These are phyloP conservation scores for Nixonia krombeini DNA, from an alignment of 1,140 invertebrate species.

Conservation along the genomic window DNA sequence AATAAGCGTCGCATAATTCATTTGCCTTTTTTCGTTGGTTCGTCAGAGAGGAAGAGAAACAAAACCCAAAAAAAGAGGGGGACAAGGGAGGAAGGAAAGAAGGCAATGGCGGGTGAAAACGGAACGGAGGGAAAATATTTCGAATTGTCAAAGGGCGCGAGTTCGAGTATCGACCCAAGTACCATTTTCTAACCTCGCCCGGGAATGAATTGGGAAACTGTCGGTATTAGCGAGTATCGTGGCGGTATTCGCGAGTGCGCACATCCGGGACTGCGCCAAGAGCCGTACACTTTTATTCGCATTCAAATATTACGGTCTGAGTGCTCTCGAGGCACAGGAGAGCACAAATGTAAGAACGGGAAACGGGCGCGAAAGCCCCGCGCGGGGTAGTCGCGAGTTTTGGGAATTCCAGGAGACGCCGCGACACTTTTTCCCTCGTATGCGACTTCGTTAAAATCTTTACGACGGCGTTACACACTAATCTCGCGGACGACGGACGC, in stretches of 20 bases:
- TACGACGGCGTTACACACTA: no score
- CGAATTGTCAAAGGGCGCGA: not conserved
- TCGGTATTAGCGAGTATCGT: conserved; percentile 10
- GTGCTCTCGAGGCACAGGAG: conserved; percentile 40
- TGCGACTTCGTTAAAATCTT: conserved; percentile 27
- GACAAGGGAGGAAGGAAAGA: no score
- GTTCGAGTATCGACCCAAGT: not conserved
- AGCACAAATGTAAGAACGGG: conserved; percentile 39
- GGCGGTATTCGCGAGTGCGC: conserved; percentile 23
- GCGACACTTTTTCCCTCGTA: conserved; percentile 16
- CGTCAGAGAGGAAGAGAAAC: conserved; percentile 27
- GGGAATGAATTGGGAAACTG: not conserved
- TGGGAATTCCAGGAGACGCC: conserved; percentile 29
- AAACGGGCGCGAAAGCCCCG: no score
- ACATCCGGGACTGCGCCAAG: conserved; percentile 25
- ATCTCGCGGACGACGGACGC: no score
- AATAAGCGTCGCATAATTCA: conserved; percentile 55
- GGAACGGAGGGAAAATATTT: not conserved
- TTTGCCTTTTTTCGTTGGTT: conserved; percentile 38
- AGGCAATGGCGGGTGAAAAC: no score
- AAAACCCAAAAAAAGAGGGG: conserved; percentile 1
- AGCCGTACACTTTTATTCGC: conserved; percentile 56
- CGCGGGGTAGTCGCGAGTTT: no score
- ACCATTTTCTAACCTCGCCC: not conserved
- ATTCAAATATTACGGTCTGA: conserved; percentile 52